Conservation (phyloP, 2,888 invertebrate genomes). For the Aleiodes testaceus region DNA sequence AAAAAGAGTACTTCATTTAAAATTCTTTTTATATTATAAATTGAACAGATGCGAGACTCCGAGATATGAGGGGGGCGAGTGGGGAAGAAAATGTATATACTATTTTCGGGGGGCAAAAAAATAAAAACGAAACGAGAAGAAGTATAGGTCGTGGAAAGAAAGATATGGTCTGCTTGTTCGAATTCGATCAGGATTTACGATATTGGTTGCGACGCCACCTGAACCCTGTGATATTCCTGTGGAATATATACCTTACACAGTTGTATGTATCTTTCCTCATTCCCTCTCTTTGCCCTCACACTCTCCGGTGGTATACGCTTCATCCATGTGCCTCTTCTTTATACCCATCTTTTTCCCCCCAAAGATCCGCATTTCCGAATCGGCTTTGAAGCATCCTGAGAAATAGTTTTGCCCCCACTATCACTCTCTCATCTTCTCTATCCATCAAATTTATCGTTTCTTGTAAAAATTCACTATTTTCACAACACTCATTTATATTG, state of each 20-base stretch:
- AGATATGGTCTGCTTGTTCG: constrained; percentile 55
- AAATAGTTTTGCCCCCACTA: not conserved
- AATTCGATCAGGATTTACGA: constrained; percentile 68
- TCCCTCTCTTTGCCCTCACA: not conserved
- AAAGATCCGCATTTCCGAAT: constrained; percentile 14
- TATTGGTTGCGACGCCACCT: constrained; percentile 68
- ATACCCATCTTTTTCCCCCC: constrained; percentile 13
- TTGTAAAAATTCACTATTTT: no score
- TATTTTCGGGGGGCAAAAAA: constrained; percentile 26
- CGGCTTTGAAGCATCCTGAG: constrained; percentile 24
- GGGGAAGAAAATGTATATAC: constrained; percentile 33
- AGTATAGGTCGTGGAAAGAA: constrained; percentile 37
- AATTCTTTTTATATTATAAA: constrained; percentile 31
- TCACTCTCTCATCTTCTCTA: no score
- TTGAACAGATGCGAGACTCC: constrained; percentile 23
- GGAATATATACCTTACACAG: constrained; percentile 28
- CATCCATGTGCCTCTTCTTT: constrained; percentile 14
- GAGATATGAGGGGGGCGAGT: constrained; percentile 44
- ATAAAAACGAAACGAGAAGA: not conserved
- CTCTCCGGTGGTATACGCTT: constrained; percentile 7
- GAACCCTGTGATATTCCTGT: constrained; percentile 57
- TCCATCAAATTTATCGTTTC: no score
- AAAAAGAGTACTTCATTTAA: constrained; percentile 10
- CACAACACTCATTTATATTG: no score
- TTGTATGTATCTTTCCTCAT: constrained; percentile 18